These are phyloP conservation scores for Meda fulgida DNA, from an alignment of 2,797 vertebrate genomes.

Conservation along the genomic window DNA sequence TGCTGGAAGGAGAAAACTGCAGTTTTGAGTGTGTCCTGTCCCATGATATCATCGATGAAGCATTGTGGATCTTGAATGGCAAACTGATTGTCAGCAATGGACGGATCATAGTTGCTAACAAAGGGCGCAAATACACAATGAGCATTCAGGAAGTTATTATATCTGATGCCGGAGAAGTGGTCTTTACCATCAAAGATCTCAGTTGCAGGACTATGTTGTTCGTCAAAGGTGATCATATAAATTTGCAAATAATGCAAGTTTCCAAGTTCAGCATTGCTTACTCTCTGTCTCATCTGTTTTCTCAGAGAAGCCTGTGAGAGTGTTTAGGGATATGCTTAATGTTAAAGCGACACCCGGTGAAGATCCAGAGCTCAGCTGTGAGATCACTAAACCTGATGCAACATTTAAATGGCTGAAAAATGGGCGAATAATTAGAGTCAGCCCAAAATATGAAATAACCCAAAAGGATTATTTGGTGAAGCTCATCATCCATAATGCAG, in stretches of 20 bases:
- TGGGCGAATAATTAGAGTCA: conserved; percentile 81
- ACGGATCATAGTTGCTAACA: conserved; percentile 74
- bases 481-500: conserved; percentile 81
- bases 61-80: conserved; percentile 84
- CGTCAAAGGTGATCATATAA: conserved; percentile 83
- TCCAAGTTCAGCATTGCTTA: not conserved
- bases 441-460: conserved; percentile 84
- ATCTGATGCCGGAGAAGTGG: conserved; percentile 85
- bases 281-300: not conserved
- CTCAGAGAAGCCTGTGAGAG: conserved; percentile 85
- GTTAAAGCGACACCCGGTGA: conserved; percentile 79
- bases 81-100: conserved; percentile 75
- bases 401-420: conserved; percentile 89
- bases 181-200: conserved; percentile 85
- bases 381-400: conserved; percentile 83
- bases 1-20: conserved; percentile 87
- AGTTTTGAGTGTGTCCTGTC: conserved; percentile 91
- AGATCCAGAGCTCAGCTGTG: conserved; percentile 88
- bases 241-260: not conserved
- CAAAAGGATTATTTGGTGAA: conserved; percentile 77
- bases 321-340: conserved; percentile 84
- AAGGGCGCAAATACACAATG: conserved; percentile 81
- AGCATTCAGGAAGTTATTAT: conserved; percentile 74
- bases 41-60: conserved; percentile 80
- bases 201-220: conserved; percentile 89